Evolutionary conservation across 2,797 vertebrate species (phyloP).

Genomic region (Halcyon badia): DNA sequence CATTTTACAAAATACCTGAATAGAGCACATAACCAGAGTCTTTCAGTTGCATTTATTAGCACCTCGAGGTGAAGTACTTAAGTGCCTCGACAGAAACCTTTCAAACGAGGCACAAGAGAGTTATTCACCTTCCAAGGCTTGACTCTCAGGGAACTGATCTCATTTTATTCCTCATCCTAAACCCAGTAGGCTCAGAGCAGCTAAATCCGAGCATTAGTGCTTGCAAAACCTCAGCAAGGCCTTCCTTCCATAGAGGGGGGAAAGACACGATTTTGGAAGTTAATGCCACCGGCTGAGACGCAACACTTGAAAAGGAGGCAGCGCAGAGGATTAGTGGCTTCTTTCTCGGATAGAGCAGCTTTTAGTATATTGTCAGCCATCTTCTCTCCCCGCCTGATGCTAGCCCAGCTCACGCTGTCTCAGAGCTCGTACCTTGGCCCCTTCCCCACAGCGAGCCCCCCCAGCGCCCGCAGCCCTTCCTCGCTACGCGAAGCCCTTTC

Average conservation of each 20-base stretch:
- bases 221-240: not conserved
- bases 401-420: rapidly evolving
- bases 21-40: rapidly evolving
- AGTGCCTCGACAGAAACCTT: not conserved
- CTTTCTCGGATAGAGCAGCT: not conserved
- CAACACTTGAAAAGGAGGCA: not conserved
- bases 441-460: rapidly evolving
- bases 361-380: not conserved
- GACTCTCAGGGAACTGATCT: not conserved
- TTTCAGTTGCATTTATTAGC: not conserved
- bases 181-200: not conserved
- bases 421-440: rapidly evolving
- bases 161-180: not conserved
- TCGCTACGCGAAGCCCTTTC: not conserved
- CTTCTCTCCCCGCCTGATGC: rapidly evolving
- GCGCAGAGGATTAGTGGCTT: not conserved
- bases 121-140: not conserved
- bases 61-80: not conserved
- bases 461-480: not conserved
- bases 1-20: not conserved
- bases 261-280: not conserved
- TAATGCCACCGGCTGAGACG: not conserved
- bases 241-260: not conserved
- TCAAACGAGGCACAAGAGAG: not conserved
- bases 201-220: not conserved